phyloP scores from a whole-genome alignment of 2,113 vertebrate genomes.

The Pterocles orientalis region DNA sequence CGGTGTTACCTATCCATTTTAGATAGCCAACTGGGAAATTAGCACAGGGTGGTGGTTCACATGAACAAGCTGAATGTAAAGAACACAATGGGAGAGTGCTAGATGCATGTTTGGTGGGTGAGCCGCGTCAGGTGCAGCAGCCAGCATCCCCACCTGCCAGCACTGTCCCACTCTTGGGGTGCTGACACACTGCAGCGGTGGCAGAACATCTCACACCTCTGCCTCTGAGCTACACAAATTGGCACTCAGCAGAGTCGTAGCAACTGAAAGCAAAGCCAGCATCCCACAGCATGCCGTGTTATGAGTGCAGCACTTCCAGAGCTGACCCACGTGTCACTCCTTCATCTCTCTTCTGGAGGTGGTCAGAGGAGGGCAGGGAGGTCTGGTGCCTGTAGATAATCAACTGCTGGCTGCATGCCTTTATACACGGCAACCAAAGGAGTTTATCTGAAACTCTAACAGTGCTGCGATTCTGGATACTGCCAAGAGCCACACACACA shows the following conservation, averaged over 20 bases:
- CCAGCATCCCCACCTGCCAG: not conserved
- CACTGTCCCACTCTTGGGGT: not conserved
- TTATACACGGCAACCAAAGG: not conserved
- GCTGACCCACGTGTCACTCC: not conserved
- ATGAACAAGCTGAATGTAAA: not conserved
- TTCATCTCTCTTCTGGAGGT: not conserved
- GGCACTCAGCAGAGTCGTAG: fast-evolving
- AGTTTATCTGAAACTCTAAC: not conserved
- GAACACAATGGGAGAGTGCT: not conserved
- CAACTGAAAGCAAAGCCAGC: not conserved
- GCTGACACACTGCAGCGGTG: not conserved
- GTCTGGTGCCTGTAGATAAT: not conserved
- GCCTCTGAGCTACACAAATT: fast-evolving
- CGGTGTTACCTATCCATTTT: not conserved
- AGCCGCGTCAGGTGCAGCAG: not conserved
- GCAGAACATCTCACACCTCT: not conserved
- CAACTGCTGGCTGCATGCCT: fast-evolving
- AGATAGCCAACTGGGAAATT: not conserved
- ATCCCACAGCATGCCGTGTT: fast-evolving
- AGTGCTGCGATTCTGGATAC: not conserved
- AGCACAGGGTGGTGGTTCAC: fast-evolving
- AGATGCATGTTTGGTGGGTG: not conserved
- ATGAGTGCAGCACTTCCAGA: not conserved
- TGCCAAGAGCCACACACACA: not conserved
- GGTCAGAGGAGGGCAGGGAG: not conserved